Evolutionary conservation across 30 jellyfish, hydroid and myxozoan species (phyloP), one percentile per base, ranked within the genome.

Genomic region (Aurelia coerulea): DNA sequence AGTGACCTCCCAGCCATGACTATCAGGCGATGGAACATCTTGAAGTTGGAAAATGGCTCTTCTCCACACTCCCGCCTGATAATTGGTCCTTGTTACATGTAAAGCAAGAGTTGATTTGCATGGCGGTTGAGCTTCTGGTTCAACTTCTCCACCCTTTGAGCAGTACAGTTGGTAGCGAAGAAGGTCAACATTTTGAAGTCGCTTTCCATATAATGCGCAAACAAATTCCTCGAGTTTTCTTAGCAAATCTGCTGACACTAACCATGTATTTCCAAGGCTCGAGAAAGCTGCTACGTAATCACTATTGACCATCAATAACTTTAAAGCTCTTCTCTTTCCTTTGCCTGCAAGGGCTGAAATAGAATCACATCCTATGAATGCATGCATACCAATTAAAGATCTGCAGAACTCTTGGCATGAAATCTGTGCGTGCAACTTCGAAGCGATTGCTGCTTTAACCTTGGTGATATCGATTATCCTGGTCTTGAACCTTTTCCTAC

Each of bases 21-120:
- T 9, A 3, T 76, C 92, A 14, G 95, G 95, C 0, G 95, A 78
- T 77, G 88, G 89, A 19, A 86, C 58, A 62, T 71, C 87, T 4
- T 88, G 87, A 56, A 23, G 46, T 34, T 62, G 82, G 66, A 76
- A 17, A 54, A 78, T 60, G 35, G 91, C 87, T 42, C 52, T 35
- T 86, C 81, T 86, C 87, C 95, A 86, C 53, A 77, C 75, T 63
- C 74, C 56, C 5, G 83, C 80, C 66, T 86, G 91, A 78, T 86
- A 86, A 76, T 83, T 83, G 65, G 93, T 93, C 41, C 66, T 49
- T 73, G 33, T 5, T 15, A 37, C 41, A 58, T 83, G 93, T 53
- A 33, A 74, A 9, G 56, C 37, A 16, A 74, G 68, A 4, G 73
- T 78, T 23, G 83, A 14, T 78, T 78, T 58, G 52, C 88, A 58